Base-by-base conservation (phyloP, 2,113 vertebrate species). In the Limanda limanda region DNA sequence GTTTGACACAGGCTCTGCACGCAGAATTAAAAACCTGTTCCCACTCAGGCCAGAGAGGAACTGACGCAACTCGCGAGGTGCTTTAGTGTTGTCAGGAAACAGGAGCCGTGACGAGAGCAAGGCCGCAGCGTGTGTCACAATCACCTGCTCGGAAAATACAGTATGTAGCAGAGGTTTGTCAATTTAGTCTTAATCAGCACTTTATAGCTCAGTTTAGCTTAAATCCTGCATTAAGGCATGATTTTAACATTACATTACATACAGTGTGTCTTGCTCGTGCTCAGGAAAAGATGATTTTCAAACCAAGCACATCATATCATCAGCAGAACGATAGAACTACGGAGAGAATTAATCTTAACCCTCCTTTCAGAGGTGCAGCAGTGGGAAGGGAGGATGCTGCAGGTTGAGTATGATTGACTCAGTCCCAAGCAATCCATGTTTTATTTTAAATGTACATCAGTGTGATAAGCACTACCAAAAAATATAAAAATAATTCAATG, bases 51-150 rank as follows among this genome's bases (percentile, higher is more conserved):
- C 45, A 42, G 60, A 52, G 68, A 21, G 57, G 5, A 20, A 77
- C 71, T 87, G 68, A 87, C 60, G 62, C 81, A 87, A 71, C 61
- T 61, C 54, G 56, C 31, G 65, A 47, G 75, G 68, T 48, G 65
- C 67, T 48, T 23, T 61, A 64, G 51, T 17, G 51, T 69, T 72
- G 57, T 79, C 67, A 82, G 82, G 61, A 71, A 81, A 72, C 55
- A 64, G 71, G 60, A 73, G 82, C 77, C 45, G 21, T 48, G 59
- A 78, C 31, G 25, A 76, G n/a, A 74, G 70, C 27, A 37, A 9
- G 42, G 8, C 67, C 14, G 17, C 71, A 74, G 13, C 42, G 2
- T 60, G 62, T 83, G 64, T 81, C 82, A 78, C 79, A 81, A 82
- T 72, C 54, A 72, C 62, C 79, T 73, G 68, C 70, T 80, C n/a